phyloP scores from a whole-genome alignment of 2,113 vertebrate genomes.

The Hyperoodon ampullatus region DNA sequence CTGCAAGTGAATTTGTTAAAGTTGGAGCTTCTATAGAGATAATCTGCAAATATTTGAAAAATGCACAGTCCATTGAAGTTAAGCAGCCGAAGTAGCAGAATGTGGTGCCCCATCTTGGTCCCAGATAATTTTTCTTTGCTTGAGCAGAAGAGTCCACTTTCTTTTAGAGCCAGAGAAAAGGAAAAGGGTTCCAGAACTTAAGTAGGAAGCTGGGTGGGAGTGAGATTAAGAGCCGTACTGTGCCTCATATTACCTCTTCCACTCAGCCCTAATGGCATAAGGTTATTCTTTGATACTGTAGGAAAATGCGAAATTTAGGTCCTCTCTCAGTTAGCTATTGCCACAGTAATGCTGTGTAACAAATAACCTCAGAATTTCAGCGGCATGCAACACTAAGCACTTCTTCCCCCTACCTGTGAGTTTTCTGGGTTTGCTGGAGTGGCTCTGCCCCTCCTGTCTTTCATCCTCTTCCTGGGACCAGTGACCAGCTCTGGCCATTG shows the following conservation, averaged over 20 bases:
- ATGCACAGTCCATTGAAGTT: neutral
- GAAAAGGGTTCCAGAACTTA: neutral
- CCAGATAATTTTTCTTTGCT: neutral
- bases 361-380: neutral
- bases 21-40: neutral
- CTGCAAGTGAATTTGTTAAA: neutral
- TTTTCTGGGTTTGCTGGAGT: neutral
- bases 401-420: neutral
- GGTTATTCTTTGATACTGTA: neutral
- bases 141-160: neutral
- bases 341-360: neutral
- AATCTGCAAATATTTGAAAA: constrained; percentile 2
- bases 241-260: neutral
- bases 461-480: neutral
- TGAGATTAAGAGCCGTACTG: neutral
- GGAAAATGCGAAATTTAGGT: neutral
- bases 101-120: neutral
- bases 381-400: neutral
- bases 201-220: neutral
- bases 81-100: neutral
- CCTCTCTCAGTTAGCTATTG: neutral
- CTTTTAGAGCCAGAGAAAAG: neutral
- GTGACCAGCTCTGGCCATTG: neutral
- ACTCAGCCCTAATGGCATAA: too few relatives aligned
- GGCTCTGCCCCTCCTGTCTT: neutral